These are phyloP conservation scores for Zonitis immaculata DNA, from an alignment of 2,888 invertebrate genomes.

Conservation along the genomic window DNA sequence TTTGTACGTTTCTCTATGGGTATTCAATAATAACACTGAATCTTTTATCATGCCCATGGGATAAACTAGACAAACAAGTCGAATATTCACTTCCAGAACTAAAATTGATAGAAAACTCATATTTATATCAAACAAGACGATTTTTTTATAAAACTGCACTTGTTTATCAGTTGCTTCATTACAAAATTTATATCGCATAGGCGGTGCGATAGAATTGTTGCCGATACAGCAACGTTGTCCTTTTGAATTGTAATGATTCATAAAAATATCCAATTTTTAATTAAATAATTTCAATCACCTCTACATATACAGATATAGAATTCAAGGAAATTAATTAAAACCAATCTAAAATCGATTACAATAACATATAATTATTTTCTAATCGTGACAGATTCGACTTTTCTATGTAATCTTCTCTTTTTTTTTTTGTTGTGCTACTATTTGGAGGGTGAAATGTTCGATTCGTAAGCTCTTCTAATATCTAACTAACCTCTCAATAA, in stretches of 20 bases:
- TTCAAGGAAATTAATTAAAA: neutral
- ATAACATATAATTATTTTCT: neutral
- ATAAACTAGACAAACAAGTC: slow-evolving; percentile 22
- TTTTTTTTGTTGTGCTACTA: neutral
- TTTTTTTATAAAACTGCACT: no score
- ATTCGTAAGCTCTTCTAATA: neutral
- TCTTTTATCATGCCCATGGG: slow-evolving; percentile 25
- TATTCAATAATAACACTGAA: slow-evolving; percentile 29
- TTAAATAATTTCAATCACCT: no score
- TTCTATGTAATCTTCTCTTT: slow-evolving; percentile 1
- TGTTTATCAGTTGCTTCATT: no score
- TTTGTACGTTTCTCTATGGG: slow-evolving; percentile 21
- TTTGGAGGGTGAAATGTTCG: neutral
- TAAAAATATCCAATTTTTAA: no score
- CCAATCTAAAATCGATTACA: neutral
- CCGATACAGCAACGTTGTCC: no score
- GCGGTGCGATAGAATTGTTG: no score
- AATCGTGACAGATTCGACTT: neutral
- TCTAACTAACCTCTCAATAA: neutral
- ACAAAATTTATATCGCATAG: no score
- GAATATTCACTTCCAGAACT: slow-evolving; percentile 23
- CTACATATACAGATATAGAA: no score
- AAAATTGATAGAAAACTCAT: slow-evolving; percentile 19
- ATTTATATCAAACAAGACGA: slow-evolving; percentile 19
- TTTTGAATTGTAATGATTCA: no score